A percentile compares a stretch with the other conserved stretches of the same genome.
These are phyloP conservation scores for Byasa hedistus DNA, from an alignment of 2,888 invertebrate genomes.

Conservation along the genomic window DNA sequence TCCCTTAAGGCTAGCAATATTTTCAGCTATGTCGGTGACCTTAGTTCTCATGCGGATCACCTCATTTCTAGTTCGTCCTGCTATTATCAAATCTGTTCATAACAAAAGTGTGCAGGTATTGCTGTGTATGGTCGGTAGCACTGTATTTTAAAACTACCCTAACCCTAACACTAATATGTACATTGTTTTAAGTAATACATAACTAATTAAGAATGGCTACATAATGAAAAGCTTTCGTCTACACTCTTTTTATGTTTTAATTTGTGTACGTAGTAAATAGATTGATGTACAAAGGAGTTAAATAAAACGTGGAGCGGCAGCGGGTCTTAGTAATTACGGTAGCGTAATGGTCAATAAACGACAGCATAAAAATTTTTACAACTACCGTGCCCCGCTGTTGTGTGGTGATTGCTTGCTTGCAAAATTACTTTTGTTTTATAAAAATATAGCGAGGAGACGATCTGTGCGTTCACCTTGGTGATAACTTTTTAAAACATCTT, in stretches of 20 bases:
- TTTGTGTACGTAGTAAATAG: constrained; percentile 11
- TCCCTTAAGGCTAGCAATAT: too few relatives aligned
- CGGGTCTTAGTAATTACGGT: constrained; percentile 26
- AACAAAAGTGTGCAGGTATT: too few relatives aligned
- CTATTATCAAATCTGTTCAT: too few relatives aligned
- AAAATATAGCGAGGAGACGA: background rate
- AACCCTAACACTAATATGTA: too few relatives aligned
- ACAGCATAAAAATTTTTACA: constrained; percentile 23
- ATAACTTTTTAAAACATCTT: too few relatives aligned
- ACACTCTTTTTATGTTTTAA: background rate
- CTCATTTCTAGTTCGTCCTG: too few relatives aligned
- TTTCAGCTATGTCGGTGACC: too few relatives aligned
- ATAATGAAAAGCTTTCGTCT: background rate
- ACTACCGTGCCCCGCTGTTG: constrained; percentile 6
- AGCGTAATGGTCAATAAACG: constrained; percentile 27
- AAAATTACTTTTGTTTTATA: constrained; percentile 9
- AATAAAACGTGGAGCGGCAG: constrained; percentile 19
- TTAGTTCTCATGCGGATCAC: too few relatives aligned
- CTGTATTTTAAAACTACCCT: too few relatives aligned
- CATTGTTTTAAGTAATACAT: too few relatives aligned
- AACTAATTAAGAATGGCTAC: background rate
- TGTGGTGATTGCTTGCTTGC: constrained; percentile 17
- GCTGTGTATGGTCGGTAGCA: too few relatives aligned
- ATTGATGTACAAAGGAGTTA: constrained; percentile 24
- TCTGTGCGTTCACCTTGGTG: background rate